Conservation (phyloP, 2,888 invertebrate genomes). For the Leptinotarsa haldemani region DNA sequence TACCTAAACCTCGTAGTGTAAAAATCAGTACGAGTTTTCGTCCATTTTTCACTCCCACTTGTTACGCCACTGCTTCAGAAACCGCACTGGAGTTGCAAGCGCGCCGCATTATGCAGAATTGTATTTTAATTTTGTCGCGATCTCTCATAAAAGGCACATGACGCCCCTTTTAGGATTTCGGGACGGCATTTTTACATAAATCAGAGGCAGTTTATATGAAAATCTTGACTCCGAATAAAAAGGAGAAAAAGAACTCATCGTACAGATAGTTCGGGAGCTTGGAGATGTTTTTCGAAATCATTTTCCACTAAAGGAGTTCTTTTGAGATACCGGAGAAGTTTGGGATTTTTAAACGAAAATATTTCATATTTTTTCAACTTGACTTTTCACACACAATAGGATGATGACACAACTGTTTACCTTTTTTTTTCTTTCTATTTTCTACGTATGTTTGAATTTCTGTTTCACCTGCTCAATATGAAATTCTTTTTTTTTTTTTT, state of each 20-base stretch:
- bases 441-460: too few relatives aligned
- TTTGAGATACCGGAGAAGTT: neutral
- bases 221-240: neutral
- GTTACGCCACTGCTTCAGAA: constrained; percentile 29
- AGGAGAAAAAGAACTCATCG: constrained; percentile 23
- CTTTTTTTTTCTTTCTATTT: too few relatives aligned
- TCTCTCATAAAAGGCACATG: constrained; percentile 44
- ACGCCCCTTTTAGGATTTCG: constrained; percentile 44
- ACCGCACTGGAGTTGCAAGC: constrained; percentile 27
- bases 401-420: too few relatives aligned
- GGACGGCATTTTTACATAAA: constrained; percentile 45
- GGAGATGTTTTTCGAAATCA: neutral
- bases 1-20: too few relatives aligned
- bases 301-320: neutral
- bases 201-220: constrained; percentile 37
- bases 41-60: neutral
- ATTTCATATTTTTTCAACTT: too few relatives aligned
- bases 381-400: too few relatives aligned
- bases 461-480: too few relatives aligned
- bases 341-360: too few relatives aligned
- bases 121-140: constrained; percentile 50
- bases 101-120: constrained; percentile 46
- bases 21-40: neutral
- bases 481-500: too few relatives aligned
- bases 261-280: constrained; percentile 21